Evolutionary conservation across 2,888 invertebrate genomes (phyloP), one percentile per base, ranked within the genome.

Genomic region (Mayetiola destructor): DNA sequence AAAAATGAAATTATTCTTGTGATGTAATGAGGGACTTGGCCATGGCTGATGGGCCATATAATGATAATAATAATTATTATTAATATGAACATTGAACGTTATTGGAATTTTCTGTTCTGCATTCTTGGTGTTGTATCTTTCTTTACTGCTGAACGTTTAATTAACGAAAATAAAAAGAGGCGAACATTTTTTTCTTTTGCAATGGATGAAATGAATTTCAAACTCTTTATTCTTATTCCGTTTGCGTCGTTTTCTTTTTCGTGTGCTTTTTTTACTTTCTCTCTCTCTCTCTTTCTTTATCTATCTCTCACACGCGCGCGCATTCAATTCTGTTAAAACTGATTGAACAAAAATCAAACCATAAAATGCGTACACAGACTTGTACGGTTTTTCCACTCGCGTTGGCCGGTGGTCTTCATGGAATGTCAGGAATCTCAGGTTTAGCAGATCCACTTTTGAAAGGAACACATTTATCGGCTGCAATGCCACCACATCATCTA

Each of bases 311-410:
- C 48, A 48, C 27, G 48, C 48, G 48, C 48, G 48, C n/a, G 21
- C 42, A 12, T 14, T 42, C 14, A 21, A 2, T 48, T 48, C 48
- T 48, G 20, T 8, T 39, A 18, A 6, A 39, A 39, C 16, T 5
- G 10, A 18, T 10, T 20, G 23, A 40, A 40, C 20, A 40, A 40
- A 21, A 21, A 20, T 21, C 8, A 40, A 6, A 39, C 21, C 2
- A 21, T 21, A 12, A 27, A 3, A 27, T n/a, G 16, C 48, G 27
- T 32, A 29, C 54, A 57, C 54, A 71, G 73, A 70, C 72, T 66
- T 73, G 73, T 66, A 71, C 73, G 69, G 69, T 73, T 65, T 73
- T 72, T 71, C 73, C 73, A 69, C 70, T 73, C 66, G 71, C 72
- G 63, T 67, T 72, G 68, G 71, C 72, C 64, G 72, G 72, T 69